These are phyloP conservation scores for Pomatostomus ruficeps DNA, from an alignment of 2,113 vertebrate genomes.

Conservation along the genomic window DNA sequence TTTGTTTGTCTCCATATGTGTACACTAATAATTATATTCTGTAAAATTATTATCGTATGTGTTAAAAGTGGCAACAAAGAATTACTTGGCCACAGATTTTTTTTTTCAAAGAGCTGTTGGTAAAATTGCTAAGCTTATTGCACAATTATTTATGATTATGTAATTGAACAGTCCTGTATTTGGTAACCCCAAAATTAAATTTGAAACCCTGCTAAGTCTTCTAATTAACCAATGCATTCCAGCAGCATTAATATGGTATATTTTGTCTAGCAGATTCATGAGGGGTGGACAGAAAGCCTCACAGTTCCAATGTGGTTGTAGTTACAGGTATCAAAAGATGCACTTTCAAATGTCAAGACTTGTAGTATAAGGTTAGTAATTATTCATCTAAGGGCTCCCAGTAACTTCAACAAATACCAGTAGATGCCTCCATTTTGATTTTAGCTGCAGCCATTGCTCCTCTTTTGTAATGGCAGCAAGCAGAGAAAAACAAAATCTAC, in stretches of 20 bases:
- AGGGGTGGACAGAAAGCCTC: not conserved
- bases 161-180: not conserved
- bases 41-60: not conserved
- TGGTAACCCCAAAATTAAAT: not conserved
- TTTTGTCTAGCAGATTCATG: not conserved
- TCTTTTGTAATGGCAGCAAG: not conserved
- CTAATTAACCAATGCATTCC: not conserved
- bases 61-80: not conserved
- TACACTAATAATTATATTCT: not conserved
- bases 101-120: not conserved
- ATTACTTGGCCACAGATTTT: not conserved
- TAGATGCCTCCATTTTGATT: not conserved
- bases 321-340: not conserved
- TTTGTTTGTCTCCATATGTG: accelerated
- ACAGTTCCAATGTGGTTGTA: not conserved
- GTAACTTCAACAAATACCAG: not conserved
- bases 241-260: not conserved
- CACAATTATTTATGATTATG: not conserved
- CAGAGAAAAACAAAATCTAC: not conserved
- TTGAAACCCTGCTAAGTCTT: not conserved
- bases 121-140: not conserved
- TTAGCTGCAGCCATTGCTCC: not conserved
- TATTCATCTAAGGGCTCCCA: not conserved
- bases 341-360: not conserved
- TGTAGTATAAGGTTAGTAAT: not conserved